Evolutionary conservation across 30 jellyfish, hydroid and myxozoan genomes (phyloP), one percentile per base, ranked within the genome.

Genomic region (Chrysaora quinquecirrha): DNA sequence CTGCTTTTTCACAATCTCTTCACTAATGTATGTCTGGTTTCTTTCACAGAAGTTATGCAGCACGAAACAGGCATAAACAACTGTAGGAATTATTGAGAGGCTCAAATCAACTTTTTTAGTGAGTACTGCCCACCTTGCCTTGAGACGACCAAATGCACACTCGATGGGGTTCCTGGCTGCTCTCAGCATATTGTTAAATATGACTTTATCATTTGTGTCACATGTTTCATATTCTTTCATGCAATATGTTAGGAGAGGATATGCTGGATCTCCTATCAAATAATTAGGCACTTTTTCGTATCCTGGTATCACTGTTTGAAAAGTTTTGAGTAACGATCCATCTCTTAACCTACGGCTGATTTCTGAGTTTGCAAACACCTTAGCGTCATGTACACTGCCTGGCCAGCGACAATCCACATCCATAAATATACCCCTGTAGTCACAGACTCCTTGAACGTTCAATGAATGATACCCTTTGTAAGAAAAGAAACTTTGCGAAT

Each of bases 401-500:
- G 94, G 97, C 97, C 92, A 77, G 24, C 93, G 30, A 34, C 96
- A 78, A 34, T 88, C 97, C 2, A 88, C 85, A 65, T 80, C 97
- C 95, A 88, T 67, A 64, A 80, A 88, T 3, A 30, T 4, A 24
- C 94, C 94, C 23, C 49, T 80, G 35, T 10, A 61, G 49, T 88
- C 87, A 64, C 97, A 88, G 18, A 88, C 95, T 6, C 74, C 95
- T 60, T 88, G 90, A 14, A 72, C 78, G 34, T 80, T 80, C 16
- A 87, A 30, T 32, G 89, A 47, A 61, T 65, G 65, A 24, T 65
- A 1, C 30, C 35, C 82, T 30, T 80, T 80, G 88, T 67, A 80
- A 38, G 89, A 47, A 48, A 80, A 80, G 69, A 65, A 80, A 54
- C 65, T 89, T 34, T 64, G 89, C 10, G 90, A 62, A 34, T 1